Evolutionary conservation across 2,797 vertebrate species (phyloP).

Genomic region (Ctenopoma multispine): DNA sequence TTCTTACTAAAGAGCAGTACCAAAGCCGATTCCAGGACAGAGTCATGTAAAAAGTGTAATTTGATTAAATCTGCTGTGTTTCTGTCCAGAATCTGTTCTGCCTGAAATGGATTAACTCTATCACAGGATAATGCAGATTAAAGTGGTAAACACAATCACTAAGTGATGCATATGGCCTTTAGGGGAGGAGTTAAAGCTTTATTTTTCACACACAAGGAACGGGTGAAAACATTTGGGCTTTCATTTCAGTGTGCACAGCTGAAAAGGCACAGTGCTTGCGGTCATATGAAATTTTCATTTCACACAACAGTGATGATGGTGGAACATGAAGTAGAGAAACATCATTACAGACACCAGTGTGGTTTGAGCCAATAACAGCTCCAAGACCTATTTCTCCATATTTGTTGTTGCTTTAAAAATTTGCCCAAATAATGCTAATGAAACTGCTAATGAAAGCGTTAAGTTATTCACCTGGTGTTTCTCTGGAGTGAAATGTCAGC

Average conservation of each 20-base stretch:
- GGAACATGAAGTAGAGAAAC: neutral
- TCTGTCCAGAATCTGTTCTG: slow-evolving; percentile 76
- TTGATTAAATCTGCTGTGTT: slow-evolving; percentile 83
- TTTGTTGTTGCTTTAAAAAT: slow-evolving; percentile 52
- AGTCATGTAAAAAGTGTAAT: slow-evolving; percentile 69
- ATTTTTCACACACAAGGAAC: slow-evolving; percentile 30
- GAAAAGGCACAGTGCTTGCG: slow-evolving; percentile 3
- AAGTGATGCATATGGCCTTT: slow-evolving; percentile 72
- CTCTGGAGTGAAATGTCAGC: slow-evolving; percentile 79
- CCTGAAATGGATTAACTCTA: slow-evolving; percentile 83
- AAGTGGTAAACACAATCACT: slow-evolving; percentile 79
- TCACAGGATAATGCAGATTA: slow-evolving; percentile 81
- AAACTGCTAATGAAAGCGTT: slow-evolving; percentile 74
- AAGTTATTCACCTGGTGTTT: slow-evolving; percentile 74
- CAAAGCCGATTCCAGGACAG: slow-evolving; percentile 66
- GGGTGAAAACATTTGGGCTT: slow-evolving; percentile 43
- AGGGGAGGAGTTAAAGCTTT: slow-evolving; percentile 39
- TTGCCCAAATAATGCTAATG: slow-evolving; percentile 66
- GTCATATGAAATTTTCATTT: slow-evolving; percentile 26
- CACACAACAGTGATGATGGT: slow-evolving; percentile 17
- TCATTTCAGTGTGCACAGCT: slow-evolving; percentile 32
- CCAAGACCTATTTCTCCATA: slow-evolving; percentile 10
- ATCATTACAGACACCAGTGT: slow-evolving; percentile 9
- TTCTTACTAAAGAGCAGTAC: slow-evolving; percentile 43
- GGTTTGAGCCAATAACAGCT: neutral